phyloP scores from a whole-genome alignment of 2,113 vertebrate species.

The Brienomyrus brachyistius region DNA sequence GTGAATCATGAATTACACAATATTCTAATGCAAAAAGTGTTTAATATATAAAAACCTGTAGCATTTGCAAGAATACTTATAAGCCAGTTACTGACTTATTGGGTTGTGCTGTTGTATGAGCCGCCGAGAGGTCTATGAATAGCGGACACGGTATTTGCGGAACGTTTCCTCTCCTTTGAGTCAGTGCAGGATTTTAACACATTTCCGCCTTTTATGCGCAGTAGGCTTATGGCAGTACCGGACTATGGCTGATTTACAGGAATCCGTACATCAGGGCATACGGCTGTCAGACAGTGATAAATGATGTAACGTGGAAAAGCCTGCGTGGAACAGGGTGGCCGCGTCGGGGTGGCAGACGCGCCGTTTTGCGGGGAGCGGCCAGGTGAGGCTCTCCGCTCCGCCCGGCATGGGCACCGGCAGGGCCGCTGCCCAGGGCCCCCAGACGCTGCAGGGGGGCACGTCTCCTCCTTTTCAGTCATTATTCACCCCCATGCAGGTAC shows the following conservation, averaged over 20 bases:
- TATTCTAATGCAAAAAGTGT: neutral
- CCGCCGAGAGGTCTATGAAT: neutral
- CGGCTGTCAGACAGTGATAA: neutral
- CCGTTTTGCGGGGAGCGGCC: neutral
- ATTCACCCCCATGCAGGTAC: neutral
- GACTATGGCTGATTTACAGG: neutral
- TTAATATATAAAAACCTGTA: neutral
- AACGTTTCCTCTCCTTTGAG: neutral
- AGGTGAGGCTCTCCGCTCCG: neutral
- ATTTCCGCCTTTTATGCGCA: neutral
- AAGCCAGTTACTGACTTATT: neutral
- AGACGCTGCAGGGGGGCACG: neutral
- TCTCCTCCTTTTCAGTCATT: neutral
- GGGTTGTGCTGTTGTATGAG: neutral
- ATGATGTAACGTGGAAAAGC: neutral
- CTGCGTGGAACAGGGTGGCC: neutral
- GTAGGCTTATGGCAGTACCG: neutral
- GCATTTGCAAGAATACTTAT: neutral
- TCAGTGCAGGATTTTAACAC: neutral
- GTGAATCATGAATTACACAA: neutral
- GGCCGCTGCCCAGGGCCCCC: neutral
- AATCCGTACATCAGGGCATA: neutral
- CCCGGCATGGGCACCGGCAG: neutral
- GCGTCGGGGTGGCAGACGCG: neutral
- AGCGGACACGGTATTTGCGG: neutral